phyloP scores from a whole-genome alignment of 1,140 invertebrate species.

The Palaemon carinicauda region DNA sequence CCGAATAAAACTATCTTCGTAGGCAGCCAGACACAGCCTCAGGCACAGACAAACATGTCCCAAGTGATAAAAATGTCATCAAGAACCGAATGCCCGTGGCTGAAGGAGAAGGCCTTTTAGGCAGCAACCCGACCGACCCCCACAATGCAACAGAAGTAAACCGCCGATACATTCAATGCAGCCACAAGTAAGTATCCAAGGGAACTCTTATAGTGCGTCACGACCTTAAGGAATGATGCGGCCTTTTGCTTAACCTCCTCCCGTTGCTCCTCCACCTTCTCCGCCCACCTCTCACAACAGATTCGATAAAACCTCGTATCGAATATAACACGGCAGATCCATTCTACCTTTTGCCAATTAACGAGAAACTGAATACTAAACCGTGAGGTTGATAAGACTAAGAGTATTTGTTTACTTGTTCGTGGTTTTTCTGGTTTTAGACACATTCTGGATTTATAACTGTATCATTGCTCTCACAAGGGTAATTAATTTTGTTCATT shows the following conservation, averaged over 20 bases:
- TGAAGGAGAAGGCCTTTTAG: no score
- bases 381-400: neutral
- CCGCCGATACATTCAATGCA: constrained; percentile 18
- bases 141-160: constrained; percentile 12
- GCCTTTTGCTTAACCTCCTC: neutral
- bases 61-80: no score
- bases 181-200: constrained; percentile 19
- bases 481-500: no score
- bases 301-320: no score
- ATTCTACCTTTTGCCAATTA: no score
- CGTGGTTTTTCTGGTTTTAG: neutral
- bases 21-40: neutral
- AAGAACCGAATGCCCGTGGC: no score
- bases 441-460: no score
- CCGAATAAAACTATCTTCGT: neutral
- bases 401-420: neutral
- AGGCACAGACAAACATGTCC: neutral
- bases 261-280: neutral
- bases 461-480: no score
- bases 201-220: neutral
- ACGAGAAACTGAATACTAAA: no score
- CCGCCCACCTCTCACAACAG: neutral
- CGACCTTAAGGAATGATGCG: neutral
- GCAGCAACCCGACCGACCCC: neutral
- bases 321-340: no score